phyloP scores from a whole-genome alignment of 2,113 vertebrate species.

The Myodes glareolus region DNA sequence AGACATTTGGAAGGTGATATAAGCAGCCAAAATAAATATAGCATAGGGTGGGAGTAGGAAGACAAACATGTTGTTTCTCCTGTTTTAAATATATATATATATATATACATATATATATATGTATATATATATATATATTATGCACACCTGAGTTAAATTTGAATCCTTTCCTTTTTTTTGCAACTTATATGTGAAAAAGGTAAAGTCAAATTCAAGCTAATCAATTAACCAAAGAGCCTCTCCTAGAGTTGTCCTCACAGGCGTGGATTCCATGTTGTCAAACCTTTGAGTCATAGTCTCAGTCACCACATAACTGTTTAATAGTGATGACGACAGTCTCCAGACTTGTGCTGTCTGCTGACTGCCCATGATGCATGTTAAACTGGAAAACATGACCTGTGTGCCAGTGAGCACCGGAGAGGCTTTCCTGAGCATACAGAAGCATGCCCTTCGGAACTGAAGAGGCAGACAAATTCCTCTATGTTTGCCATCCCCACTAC shows the following conservation, averaged over 20 bases:
- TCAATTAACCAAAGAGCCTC: neutral
- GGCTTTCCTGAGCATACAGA: neutral
- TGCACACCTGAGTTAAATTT: slow-evolving; percentile 41
- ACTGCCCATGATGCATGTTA: neutral
- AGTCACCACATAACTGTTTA: neutral
- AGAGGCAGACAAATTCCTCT: neutral
- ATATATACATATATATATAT: no score
- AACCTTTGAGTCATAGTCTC: neutral
- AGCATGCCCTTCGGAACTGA: neutral
- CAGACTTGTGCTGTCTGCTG: neutral
- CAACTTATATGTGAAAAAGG: neutral
- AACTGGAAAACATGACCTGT: neutral
- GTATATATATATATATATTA: slow-evolving; percentile 55
- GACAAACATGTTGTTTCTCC: neutral
- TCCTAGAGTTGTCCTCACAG: neutral
- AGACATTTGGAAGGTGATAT: slow-evolving; percentile 46
- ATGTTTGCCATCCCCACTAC: neutral
- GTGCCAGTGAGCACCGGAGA: neutral
- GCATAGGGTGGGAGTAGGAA: neutral
- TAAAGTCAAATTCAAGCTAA: neutral
- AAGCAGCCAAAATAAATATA: slow-evolving; percentile 50
- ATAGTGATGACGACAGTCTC: neutral
- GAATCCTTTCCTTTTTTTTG: neutral
- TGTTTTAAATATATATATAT: slow-evolving; percentile 48
- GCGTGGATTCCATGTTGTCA: neutral